These are phyloP conservation scores for Vidua macroura DNA, from an alignment of 2,113 vertebrate genomes.

Conservation along the genomic window DNA sequence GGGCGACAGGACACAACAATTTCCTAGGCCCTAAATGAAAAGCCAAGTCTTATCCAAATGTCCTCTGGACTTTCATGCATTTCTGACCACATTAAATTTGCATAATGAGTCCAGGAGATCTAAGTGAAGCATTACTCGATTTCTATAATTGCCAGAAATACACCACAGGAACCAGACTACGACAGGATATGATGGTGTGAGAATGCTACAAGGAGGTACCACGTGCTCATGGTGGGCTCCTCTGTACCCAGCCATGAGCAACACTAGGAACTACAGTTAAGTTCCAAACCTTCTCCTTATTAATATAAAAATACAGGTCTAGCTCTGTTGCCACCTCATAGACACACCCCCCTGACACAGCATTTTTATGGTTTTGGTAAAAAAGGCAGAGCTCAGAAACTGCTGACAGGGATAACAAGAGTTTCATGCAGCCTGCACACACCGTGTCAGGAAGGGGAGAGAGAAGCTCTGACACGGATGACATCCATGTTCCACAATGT, in stretches of 20 bases:
- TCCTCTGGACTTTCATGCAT: not conserved
- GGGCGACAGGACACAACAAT: not conserved
- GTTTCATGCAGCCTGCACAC: not conserved
- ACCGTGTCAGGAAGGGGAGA: accelerated
- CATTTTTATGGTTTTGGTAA: not conserved
- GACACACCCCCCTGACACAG: accelerated
- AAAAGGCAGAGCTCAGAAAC: not conserved
- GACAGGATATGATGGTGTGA: not conserved
- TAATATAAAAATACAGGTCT: not conserved
- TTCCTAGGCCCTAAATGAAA: not conserved
- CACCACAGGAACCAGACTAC: not conserved
- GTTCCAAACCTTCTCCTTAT: not conserved
- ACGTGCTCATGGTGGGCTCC: not conserved
- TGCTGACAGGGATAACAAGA: not conserved
- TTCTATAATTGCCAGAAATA: not conserved
- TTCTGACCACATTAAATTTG: not conserved
- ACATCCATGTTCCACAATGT: not conserved
- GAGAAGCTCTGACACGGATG: not conserved
- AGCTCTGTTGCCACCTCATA: not conserved
- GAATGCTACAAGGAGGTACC: not conserved
- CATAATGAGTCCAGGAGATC: not conserved
- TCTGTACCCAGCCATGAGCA: not conserved
- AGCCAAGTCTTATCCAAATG: not conserved
- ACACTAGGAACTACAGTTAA: not conserved
- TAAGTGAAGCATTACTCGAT: not conserved